Percentiles rank a stretch among this genome's conserved stretches.
Conservation (phyloP, 2,888 invertebrate species). For the Parthenolecanium corni region DNA sequence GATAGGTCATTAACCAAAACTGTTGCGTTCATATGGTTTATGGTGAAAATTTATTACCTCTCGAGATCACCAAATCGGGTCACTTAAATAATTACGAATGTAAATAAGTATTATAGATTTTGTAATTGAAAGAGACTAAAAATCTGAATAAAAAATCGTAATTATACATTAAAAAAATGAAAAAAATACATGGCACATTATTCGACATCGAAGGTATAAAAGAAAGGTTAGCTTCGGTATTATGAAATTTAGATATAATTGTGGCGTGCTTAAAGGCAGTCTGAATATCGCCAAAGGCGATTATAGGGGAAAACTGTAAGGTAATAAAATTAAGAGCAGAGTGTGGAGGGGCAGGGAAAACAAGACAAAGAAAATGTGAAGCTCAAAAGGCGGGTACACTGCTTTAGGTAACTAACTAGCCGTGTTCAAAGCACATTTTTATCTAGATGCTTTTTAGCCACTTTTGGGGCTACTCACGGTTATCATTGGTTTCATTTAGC, state of each 20-base stretch:
- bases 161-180: no score
- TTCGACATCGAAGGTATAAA: no score
- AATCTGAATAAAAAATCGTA: no score
- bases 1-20: no score
- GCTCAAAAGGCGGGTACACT: conserved; percentile 11
- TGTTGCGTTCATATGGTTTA: no score
- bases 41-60: no score
- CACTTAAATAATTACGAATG: no score
- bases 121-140: no score
- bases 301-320: conserved; percentile 1
- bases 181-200: no score
- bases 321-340: not conserved
- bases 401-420: conserved; percentile 10
- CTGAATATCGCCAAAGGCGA: conserved; percentile 4
- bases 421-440: not conserved
- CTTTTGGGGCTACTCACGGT: conserved; percentile 14
- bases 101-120: no score
- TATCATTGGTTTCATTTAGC: conserved; percentile 18
- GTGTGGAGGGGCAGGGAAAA: not conserved
- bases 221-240: no score
- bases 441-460: conserved; percentile 18
- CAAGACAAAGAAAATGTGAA: conserved; percentile 9
- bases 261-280: conserved; percentile 5
- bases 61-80: no score
- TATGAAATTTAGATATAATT: not conserved